Evolutionary conservation across 1,140 invertebrate genomes (phyloP).

Genomic region (Vanessa tameamea): DNA sequence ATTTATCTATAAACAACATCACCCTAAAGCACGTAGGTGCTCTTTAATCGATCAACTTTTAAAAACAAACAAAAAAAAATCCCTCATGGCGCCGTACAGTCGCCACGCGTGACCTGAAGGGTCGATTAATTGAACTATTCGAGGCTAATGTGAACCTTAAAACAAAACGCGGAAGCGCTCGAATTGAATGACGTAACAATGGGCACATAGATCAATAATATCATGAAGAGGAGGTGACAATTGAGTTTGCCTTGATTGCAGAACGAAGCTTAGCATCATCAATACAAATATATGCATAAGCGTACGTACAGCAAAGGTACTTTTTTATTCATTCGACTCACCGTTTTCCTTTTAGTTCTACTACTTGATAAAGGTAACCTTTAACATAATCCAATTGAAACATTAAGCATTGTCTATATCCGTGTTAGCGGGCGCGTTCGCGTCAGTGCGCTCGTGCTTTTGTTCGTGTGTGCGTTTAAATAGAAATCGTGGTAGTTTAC

Average conservation of each 20-base stretch:
- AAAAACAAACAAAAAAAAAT: conserved; percentile 28
- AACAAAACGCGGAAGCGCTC: background rate
- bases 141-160: background rate
- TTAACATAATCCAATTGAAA: too few species aligned
- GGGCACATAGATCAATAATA: conserved; percentile 35
- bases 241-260: conserved; percentile 39
- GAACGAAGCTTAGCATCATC: background rate
- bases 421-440: too few species aligned
- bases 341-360: too few species aligned
- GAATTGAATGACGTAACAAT: conserved; percentile 12
- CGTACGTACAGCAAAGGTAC: background rate
- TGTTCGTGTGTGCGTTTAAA: too few species aligned
- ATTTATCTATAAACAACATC: too few species aligned
- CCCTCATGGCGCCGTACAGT: conserved; percentile 42
- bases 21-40: background rate
- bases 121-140: conserved; percentile 8
- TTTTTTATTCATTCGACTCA: too few species aligned
- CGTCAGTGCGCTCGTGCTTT: too few species aligned
- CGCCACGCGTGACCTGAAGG: conserved; percentile 41
- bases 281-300: background rate
- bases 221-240: conserved; percentile 38
- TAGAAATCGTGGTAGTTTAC: too few species aligned
- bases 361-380: too few species aligned
- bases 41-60: conserved; percentile 32
- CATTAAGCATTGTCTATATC: too few species aligned